Base-by-base conservation (phyloP, 2,888 invertebrate species). In the Dicycla oo region DNA sequence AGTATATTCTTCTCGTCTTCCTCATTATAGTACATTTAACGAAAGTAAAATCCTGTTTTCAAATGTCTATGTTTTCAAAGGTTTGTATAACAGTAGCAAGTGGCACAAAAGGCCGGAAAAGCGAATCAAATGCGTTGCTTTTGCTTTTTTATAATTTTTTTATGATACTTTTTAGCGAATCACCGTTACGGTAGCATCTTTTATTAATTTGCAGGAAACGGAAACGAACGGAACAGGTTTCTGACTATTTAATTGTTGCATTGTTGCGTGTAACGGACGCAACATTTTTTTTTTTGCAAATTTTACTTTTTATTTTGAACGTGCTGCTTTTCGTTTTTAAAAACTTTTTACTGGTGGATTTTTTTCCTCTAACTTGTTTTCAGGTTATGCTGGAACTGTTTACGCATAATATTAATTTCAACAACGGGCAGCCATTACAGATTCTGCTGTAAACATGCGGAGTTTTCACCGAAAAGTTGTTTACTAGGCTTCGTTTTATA, bases 161-260 rank as follows among this genome's bases (percentile, higher is more conserved):
- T 84, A 84, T 84, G 77, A 73, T n/a, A 56, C 30, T 74, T 83
- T 86, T 78, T 75, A 69, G 75, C 73, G 66, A 78, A 81, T 57
- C 80, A 80, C 88, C 88, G 91, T 90, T 88, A 89, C 73, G 79
- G 74, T 69, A 30, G 40, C 62, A 68, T 77, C 76, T 87, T 91
- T 90, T 89, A 86, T 86, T 89, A 86, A 89, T 89, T 89, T 80
- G 71, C 61, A 88, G 91, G 91, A 91, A 92, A 82, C 93, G 95
- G 95, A 95, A 91, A 88, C 80, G 74, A 26, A 38, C 20, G 26
- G 78, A 87, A 86, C 92, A 90, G 89, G 88, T 88, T 87, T 87
- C 54, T 78, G 76, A 84, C 78, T 51, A 66, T 83, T 80, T 82
- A 78, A 86, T 88, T 86, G 80, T 76, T 51, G 49, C 20, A 86